Conservation (phyloP, 2,888 invertebrate species). For the Agrypnus murinus region DNA sequence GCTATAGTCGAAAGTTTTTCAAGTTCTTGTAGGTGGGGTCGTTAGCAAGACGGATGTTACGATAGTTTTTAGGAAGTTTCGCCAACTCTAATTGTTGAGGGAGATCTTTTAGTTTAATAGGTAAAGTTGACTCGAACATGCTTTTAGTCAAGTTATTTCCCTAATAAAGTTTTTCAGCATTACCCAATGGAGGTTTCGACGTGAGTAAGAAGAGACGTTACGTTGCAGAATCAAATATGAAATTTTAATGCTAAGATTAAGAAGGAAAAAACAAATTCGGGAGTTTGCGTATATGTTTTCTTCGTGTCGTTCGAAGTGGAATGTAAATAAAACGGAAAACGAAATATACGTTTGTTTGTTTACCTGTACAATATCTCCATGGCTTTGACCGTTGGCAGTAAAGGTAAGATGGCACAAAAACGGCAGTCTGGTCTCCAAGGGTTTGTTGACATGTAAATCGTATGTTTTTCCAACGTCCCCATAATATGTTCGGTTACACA, state of each 20-base stretch:
- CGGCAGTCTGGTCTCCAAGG: constrained; percentile 84
- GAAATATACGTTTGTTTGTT: neutral
- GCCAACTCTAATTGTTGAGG: constrained; percentile 51
- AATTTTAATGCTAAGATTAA: too few species aligned
- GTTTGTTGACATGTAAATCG: constrained; percentile 83
- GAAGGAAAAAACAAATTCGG: too few species aligned
- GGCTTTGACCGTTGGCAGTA: constrained; percentile 90
- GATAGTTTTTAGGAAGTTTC: constrained; percentile 52
- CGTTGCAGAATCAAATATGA: constrained; percentile 10
- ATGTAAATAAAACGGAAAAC: too few species aligned
- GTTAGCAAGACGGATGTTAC: constrained; percentile 53
- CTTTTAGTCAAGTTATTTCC: constrained; percentile 49
- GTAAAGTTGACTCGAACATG: constrained; percentile 49
- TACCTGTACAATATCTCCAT: constrained; percentile 92
- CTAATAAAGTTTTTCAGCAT: constrained; percentile 47
- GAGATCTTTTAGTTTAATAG: constrained; percentile 48
- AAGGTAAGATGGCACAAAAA: constrained; percentile 94
- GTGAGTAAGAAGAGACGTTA: neutral
- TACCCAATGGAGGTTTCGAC: neutral
- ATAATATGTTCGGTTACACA: constrained; percentile 94
- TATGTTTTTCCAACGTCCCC: constrained; percentile 90
- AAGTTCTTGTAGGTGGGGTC: constrained; percentile 43
- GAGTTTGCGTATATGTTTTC: too few species aligned
- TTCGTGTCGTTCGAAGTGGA: too few species aligned
- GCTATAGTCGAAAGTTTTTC: constrained; percentile 47